These are phyloP conservation scores for Drosophila algonquin DNA, from an alignment of 2,888 invertebrate genomes.

Conservation along the genomic window DNA sequence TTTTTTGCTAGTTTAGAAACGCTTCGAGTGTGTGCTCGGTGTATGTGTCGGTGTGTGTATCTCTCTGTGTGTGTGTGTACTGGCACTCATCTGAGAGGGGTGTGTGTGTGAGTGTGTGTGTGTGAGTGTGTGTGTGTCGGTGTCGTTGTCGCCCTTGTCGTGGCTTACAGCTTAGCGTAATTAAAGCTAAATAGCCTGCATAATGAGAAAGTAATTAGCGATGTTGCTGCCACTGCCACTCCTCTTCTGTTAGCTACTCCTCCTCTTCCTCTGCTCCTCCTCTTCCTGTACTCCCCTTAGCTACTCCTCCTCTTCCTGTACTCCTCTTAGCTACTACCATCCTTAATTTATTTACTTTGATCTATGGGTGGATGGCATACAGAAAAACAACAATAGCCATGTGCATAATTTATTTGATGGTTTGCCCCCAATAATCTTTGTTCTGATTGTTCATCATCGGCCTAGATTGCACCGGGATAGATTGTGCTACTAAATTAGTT, in stretches of 20 bases:
- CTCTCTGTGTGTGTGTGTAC: constrained; percentile 32
- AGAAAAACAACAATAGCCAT: neutral
- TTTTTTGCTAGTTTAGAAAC: constrained; percentile 53
- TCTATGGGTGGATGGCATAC: neutral
- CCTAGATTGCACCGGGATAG: neutral
- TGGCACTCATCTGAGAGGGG: neutral
- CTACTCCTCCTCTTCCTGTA: too few relatives aligned
- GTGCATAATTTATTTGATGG: constrained; percentile 9
- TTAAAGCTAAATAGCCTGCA: constrained; percentile 80
- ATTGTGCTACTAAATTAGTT: neutral
- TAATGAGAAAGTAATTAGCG: constrained; percentile 81
- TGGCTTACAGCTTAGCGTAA: constrained; percentile 73
- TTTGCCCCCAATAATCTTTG: neutral
- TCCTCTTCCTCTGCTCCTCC: too few relatives aligned
- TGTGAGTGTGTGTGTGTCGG: constrained; percentile 39
- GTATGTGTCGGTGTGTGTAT: constrained; percentile 21
- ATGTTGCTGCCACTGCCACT: constrained; percentile 62
- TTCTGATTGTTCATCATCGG: constrained; percentile 8
- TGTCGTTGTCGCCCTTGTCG: constrained; percentile 64
- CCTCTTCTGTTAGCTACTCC: too few relatives aligned
- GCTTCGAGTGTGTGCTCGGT: constrained; percentile 44
- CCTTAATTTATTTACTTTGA: neutral
- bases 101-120: constrained; percentile 32
- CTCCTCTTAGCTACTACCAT: too few relatives aligned
- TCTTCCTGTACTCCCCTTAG: too few relatives aligned